Conservation (phyloP, 2,888 invertebrate genomes). For the Argyra leucocephala region DNA sequence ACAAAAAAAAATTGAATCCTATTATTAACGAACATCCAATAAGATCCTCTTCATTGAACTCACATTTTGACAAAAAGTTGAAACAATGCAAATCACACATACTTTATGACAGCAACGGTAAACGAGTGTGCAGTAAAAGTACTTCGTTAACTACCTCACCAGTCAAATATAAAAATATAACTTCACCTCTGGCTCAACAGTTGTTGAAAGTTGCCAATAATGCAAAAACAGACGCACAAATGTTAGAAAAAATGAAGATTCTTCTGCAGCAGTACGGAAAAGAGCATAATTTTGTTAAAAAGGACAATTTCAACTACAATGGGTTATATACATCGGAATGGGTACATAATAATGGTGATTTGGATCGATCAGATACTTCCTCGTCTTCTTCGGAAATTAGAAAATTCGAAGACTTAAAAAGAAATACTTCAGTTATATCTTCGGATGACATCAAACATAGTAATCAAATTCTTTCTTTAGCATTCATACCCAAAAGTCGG, state of each 20-base stretch:
- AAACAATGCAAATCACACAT: conserved; percentile 37
- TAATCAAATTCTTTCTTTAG: conserved; percentile 34
- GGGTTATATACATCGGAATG: conserved; percentile 59
- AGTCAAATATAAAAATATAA: conserved; percentile 52
- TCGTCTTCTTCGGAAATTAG: conserved; percentile 35
- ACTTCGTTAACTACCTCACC: conserved; percentile 44
- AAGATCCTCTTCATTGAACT: conserved; percentile 37
- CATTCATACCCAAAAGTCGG: conserved; percentile 35
- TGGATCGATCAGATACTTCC: conserved; percentile 52
- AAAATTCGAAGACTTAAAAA: conserved; percentile 28
- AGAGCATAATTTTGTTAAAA: conserved; percentile 17
- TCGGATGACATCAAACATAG: conserved; percentile 28
- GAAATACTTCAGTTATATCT: conserved; percentile 39
- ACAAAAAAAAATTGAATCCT: conserved; percentile 28
- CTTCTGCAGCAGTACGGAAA: conserved; percentile 51
- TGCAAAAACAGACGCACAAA: conserved; percentile 62
- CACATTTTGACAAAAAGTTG: conserved; percentile 45
- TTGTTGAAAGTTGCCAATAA: conserved; percentile 60
- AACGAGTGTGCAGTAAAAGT: conserved; percentile 43
- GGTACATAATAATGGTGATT: conserved; percentile 62
- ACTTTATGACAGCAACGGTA: conserved; percentile 45
- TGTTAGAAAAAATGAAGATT: conserved; percentile 66
- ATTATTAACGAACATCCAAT: conserved; percentile 48
- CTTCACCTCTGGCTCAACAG: conserved; percentile 59
- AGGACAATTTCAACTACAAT: conserved; percentile 49